Evolutionary conservation across 2,888 invertebrate species (phyloP), one percentile per base, ranked within the genome.

Genomic region (Euclidia mi): DNA sequence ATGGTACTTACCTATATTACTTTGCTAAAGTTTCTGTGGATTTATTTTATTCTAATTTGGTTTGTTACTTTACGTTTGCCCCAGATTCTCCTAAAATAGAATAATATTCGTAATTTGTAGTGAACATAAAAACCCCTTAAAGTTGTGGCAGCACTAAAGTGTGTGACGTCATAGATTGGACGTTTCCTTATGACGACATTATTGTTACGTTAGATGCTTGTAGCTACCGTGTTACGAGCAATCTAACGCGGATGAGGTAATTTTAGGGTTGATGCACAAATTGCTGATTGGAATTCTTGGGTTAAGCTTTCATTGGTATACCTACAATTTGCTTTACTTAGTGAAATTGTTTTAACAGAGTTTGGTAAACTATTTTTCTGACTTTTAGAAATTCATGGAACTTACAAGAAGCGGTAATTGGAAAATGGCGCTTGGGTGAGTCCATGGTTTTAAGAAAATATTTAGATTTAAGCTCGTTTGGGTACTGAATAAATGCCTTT

Each of bases 161-260:
- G 65, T 47, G 55, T 52, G 65, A 56, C 37, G 38, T 70, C 64
- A 67, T 64, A 67, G 67, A 72, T 72, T 73, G 73, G 61, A 62
- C 67, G 71, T 66, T 63, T 60, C 63, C 71, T 67, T 67, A 67
- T 70, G 72, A 73, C 68, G 72, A 68, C 73, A 73, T 72, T 72
- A 71, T 72, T 48, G 70, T 72, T 63, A 71, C 69, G 66, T 72
- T 69, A 62, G 66, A 71, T 58, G 70, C 69, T 65, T 66, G 72
- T 69, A 63, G 62, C 65, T 43, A 46, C 34, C 7, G 41, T 56
- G 72, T 71, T 72, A 65, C 65, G 65, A 72, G 72, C 72, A 72
- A 72, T 72, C 69, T 72, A 69, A 65, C 65, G 65, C 51, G 69
- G 63, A 69, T 69, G 63, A 66, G 63, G 69, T 69, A 64, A 69